Evolutionary conservation across 2,888 invertebrate species (phyloP).

Genomic region (Mesoligia furuncula): DNA sequence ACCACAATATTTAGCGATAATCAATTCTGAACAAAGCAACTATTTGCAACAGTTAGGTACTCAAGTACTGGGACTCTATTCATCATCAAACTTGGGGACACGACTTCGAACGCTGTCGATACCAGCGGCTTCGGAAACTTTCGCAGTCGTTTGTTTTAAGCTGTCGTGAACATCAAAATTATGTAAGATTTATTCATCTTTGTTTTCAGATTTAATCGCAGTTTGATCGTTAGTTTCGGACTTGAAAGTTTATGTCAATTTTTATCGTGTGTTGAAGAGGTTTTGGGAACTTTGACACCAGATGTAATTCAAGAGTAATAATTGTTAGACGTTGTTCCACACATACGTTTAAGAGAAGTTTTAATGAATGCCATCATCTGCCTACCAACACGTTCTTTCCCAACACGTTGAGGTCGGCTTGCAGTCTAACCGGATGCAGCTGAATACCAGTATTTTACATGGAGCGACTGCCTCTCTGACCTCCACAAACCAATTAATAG

Average conservation of each 20-base stretch:
- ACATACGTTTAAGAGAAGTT: background rate
- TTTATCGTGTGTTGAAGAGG: background rate
- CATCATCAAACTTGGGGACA: constrained; percentile 53
- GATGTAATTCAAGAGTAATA: background rate
- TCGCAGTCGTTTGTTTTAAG: constrained; percentile 46
- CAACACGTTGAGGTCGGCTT: too few species aligned
- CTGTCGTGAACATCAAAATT: constrained; percentile 30
- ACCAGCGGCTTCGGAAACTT: constrained; percentile 47
- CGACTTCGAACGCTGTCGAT: constrained; percentile 51
- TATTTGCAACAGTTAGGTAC: constrained; percentile 48
- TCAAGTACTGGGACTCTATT: constrained; percentile 57
- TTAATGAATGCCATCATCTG: too few species aligned
- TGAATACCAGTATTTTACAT: too few species aligned
- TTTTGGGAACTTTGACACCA: background rate
- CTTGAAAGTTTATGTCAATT: background rate
- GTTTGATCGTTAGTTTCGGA: constrained; percentile 6
- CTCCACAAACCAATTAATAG: too few species aligned
- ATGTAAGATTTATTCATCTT: constrained; percentile 36
- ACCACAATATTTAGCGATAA: constrained; percentile 40
- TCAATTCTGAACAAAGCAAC: constrained; percentile 56
- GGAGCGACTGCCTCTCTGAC: too few species aligned
- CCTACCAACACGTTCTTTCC: too few species aligned
- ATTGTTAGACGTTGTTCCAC: background rate
- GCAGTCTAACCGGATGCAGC: too few species aligned
- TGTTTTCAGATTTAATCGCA: constrained; percentile 17